A percentile compares a stretch with the other conserved stretches of the same genome.
These are phyloP conservation scores for Ips nitidus DNA, from an alignment of 1,140 invertebrate species.

Conservation along the genomic window DNA sequence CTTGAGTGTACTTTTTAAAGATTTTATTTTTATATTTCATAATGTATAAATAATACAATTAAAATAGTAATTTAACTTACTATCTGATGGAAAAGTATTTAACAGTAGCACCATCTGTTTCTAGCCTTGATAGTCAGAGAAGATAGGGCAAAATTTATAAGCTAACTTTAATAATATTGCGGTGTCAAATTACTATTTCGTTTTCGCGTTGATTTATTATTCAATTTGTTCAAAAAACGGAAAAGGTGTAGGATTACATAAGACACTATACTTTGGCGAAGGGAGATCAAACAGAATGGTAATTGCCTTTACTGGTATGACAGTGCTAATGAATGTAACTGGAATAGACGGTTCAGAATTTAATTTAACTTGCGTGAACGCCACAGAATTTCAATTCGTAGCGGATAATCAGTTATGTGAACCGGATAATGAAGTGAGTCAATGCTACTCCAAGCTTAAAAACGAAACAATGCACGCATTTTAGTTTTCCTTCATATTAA, in stretches of 20 bases:
- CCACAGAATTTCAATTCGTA: neutral
- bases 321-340: conserved; percentile 5
- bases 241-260: neutral
- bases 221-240: neutral
- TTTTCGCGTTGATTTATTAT: neutral
- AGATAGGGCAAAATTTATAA: too few relatives aligned
- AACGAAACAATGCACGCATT: neutral
- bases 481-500: neutral
- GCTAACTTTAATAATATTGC: too few relatives aligned
- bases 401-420: neutral
- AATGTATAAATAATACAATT: too few relatives aligned
- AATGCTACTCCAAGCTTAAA: too few relatives aligned
- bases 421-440: neutral
- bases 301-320: neutral
- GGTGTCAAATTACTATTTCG: too few relatives aligned
- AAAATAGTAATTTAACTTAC: too few relatives aligned
- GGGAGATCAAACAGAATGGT: neutral
- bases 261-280: neutral
- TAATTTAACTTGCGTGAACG: neutral
- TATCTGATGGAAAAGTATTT: too few relatives aligned
- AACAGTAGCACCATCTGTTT: too few relatives aligned
- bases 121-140: too few relatives aligned
- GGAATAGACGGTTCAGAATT: neutral
- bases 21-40: too few relatives aligned
- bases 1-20: too few relatives aligned